Conservation (phyloP, 2,888 invertebrate species). For the Pammene aurita region DNA sequence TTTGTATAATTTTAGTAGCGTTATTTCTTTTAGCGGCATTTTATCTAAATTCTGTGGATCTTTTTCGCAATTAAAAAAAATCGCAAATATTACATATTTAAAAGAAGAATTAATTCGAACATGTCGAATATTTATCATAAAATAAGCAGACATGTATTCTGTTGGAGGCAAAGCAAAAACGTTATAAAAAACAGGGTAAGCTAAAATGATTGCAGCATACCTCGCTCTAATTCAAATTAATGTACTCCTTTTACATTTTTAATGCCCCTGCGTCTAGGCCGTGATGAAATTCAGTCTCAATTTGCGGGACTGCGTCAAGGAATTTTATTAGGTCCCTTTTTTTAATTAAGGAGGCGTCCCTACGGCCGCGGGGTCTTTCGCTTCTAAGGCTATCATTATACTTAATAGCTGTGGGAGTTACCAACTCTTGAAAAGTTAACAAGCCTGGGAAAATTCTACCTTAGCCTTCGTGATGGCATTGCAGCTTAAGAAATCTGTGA, state of each 20-base stretch:
- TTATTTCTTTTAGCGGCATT: background rate
- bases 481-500: constrained; percentile 19
- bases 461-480: constrained; percentile 25
- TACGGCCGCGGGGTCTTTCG: constrained; percentile 41
- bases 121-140: too few relatives aligned
- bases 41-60: background rate
- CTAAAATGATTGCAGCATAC: background rate
- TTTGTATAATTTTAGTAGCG: background rate
- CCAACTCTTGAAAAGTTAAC: constrained; percentile 44
- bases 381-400: constrained; percentile 46
- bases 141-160: too few relatives aligned
- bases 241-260: constrained; percentile 24
- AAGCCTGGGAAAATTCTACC: constrained; percentile 34
- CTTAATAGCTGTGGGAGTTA: constrained; percentile 47
- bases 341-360: constrained; percentile 47
- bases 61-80: too few relatives aligned
- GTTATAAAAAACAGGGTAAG: too few relatives aligned
- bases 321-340: constrained; percentile 48
- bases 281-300: constrained; percentile 41
- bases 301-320: constrained; percentile 37
- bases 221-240: background rate
- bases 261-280: constrained; percentile 16
- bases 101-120: too few relatives aligned
- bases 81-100: too few relatives aligned
- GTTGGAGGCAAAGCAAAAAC: too few relatives aligned